Base-by-base conservation (phyloP, 2,888 invertebrate species). In the Scaptomyza tumidula region DNA sequence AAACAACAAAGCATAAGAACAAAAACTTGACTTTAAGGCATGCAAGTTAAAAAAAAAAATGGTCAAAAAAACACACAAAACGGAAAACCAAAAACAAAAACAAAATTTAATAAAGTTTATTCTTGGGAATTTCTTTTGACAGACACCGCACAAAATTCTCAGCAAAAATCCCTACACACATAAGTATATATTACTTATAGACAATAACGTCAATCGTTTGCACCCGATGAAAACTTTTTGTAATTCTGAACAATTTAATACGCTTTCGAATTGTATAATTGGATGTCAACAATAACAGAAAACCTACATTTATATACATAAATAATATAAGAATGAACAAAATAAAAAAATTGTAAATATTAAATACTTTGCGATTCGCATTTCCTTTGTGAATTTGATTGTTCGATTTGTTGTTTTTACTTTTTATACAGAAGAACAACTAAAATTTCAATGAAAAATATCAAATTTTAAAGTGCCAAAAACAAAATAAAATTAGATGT, bases 101-200 rank as follows among this genome's bases (percentile, higher is more conserved):
- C 4, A 69, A 78, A 82, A 85, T 82, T 87, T 82, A 82, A 82
- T 82, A 87, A 82, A 87, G 63, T 82, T 85, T 67, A 46, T 65
- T 72, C 63, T 67, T 31, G 45, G 64, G 83, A 82, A 87, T 87
- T 82, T 85, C 86, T 82, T 85, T 75, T 68, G 76, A 72, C 76
- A 68, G 67, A 45, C 52, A 63, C 54, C 39, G 62, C 62, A 56
- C 33, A 54, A 66, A 71, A 29, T 70, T 61, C 60, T 75, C 57
- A 45, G 69, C 69, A 68, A 74, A 68, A 75, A 74, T 64, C 75
- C 69, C 55, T 61, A 55, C 10, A 37, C 2, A 31, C 37, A 33
- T 16, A 41, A 7, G 33, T 10, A 19, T 14, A 11, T 14, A 4
- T 43, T 27, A 4, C 55, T 27, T 31, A 6, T 29, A 11, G 16